Evolutionary conservation across 2,113 vertebrate genomes (phyloP).

Genomic region (Petrocephalus microphthalmus): DNA sequence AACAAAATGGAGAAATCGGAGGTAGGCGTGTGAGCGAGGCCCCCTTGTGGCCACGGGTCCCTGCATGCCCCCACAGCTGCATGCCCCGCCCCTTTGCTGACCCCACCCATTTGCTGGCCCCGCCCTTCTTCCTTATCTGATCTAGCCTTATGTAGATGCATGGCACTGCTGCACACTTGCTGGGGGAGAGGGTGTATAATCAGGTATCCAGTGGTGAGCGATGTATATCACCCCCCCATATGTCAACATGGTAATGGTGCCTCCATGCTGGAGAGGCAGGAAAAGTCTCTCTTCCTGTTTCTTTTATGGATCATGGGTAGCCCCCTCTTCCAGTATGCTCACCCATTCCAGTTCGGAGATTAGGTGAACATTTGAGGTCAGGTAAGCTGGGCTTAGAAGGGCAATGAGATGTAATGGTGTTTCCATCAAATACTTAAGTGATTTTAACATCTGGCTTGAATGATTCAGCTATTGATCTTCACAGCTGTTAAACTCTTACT

Average conservation of each 20-base stretch:
- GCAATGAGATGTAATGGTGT: constrained; percentile 10
- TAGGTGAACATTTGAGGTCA: neutral
- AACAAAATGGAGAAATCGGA: constrained; percentile 98
- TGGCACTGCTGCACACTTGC: neutral
- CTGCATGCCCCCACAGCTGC: constrained; percentile 44
- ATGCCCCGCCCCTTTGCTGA: neutral
- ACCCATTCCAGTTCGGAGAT: neutral
- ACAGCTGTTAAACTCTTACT: neutral
- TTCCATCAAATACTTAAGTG: constrained; percentile 20
- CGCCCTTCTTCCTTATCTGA: neutral
- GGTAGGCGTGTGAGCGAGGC: constrained; percentile 64
- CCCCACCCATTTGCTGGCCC: neutral
- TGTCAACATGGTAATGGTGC: neutral
- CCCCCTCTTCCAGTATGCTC: neutral
- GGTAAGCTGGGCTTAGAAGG: neutral
- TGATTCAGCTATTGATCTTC: constrained; percentile 19
- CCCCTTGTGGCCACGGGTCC: constrained; percentile 36
- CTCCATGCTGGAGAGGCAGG: neutral
- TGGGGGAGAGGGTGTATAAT: neutral
- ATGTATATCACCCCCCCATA: neutral
- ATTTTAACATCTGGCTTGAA: constrained; percentile 19
- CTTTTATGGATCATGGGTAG: neutral
- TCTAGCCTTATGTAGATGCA: constrained; percentile 23
- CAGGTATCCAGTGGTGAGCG: neutral
- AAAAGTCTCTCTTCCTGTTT: neutral